Evolutionary conservation across 1,140 invertebrate genomes (phyloP), one percentile per base, ranked within the genome.

Genomic region (Dendroctonus ponderosae): DNA sequence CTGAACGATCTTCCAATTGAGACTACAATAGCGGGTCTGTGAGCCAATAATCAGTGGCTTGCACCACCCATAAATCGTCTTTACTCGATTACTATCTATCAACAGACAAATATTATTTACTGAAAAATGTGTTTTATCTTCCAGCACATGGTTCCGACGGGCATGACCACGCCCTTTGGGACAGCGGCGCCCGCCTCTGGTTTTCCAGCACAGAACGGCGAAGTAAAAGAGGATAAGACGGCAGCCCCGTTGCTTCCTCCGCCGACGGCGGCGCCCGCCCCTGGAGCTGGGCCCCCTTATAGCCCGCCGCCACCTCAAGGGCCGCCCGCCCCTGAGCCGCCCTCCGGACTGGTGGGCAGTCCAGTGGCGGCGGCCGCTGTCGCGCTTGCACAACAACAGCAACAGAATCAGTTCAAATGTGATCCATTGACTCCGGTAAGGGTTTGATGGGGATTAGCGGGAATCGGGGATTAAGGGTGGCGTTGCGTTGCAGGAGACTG

Each of bases 111-210:
- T 26, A 26, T 26, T 26, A 26, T 26, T 26, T 26, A 26, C 26
- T 26, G 26, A 26, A 26, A 26, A 26, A 26, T 26, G 26, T 26
- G 26, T 26, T 81, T 80, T 74, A 76, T 80, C 69, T 90, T 91
- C 14, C 87, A 95, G 93, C 93, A 95, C 85, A 93, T 95, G 90
- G 93, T 96, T 83, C 92, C 94, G 84, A 91, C 92, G 83, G 92
- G 92, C 75, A 93, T 94, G 87, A 87, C 88, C 80, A 85, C 85
- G 81, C 90, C 91, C 93, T 89, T 82, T 83, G 86, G 71, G 84
- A 90, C 88, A 83, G 90, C 89, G 81, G 85, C 83, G 84, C 85
- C 90, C 46, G 84, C 85, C 77, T 85, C 90, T 83, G 85, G 91
- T 85, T 80, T 87, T 83, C 81, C 88, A 82, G 84, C 89, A 77